A percentile compares a stretch with the other conserved stretches of the same genome.
Conservation (phyloP, 2,113 vertebrate species). For the Pogonocichla stellata region DNA sequence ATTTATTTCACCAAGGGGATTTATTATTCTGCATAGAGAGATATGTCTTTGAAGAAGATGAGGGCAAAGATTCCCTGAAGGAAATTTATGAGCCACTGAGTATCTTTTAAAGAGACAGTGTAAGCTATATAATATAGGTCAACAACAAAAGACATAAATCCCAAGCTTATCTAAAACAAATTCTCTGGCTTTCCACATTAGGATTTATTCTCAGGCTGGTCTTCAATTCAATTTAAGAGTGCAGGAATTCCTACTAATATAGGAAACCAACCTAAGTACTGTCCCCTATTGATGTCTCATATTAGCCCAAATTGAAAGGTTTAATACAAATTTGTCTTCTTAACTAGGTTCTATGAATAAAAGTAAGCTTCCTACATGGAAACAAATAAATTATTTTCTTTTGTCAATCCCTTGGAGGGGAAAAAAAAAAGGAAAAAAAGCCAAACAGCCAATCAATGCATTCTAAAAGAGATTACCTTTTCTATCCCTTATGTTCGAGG, state of each 20-base stretch:
- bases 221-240: neutral
- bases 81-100: constrained; percentile 9
- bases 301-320: neutral
- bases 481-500: neutral
- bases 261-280: neutral
- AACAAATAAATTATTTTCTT: neutral
- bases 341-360: neutral
- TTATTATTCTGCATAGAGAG: neutral
- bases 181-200: neutral
- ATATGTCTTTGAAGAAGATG: constrained; percentile 24
- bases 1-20: neutral
- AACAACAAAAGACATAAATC: constrained; percentile 8
- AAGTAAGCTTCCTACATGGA: neutral
- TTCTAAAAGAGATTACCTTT: neutral
- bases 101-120: neutral
- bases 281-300: neutral
- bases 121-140: neutral
- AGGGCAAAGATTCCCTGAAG: constrained; percentile 25
- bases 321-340: neutral
- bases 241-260: neutral
- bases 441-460: neutral
- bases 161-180: neutral
- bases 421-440: neutral
- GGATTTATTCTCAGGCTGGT: neutral
- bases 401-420: accelerated